phyloP scores from a whole-genome alignment of 2,113 vertebrate species.

The Stegostoma tigrinum region DNA sequence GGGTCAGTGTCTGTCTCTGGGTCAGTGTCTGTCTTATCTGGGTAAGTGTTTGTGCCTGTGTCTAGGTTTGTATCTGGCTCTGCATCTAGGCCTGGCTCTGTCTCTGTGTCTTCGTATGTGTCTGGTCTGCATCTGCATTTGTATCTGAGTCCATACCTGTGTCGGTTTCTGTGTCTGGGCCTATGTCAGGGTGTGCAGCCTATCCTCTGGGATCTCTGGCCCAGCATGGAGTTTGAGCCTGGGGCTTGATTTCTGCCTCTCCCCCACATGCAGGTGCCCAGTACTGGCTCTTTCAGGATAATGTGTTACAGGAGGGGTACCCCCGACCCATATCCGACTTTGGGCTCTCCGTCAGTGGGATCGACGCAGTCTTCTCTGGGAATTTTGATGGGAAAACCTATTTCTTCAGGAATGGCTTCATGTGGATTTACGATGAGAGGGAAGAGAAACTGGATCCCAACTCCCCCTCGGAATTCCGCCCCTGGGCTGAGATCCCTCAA shows the following conservation, averaged over 20 bases:
- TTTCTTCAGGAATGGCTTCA: slow-evolving; percentile 40
- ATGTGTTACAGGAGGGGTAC: slow-evolving; percentile 39
- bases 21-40: not conserved
- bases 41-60: too few species aligned
- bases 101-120: not conserved
- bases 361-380: slow-evolving; percentile 39
- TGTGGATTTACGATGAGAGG: slow-evolving; percentile 41
- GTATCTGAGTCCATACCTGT: too few species aligned
- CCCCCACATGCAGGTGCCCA: slow-evolving; percentile 34
- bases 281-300: slow-evolving; percentile 44
- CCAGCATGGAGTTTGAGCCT: too few species aligned
- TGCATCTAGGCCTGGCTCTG: not conserved
- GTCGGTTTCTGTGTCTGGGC: too few species aligned
- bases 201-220: too few species aligned
- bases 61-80: too few species aligned
- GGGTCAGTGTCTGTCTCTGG: not conserved
- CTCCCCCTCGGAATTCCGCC: not conserved
- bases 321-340: slow-evolving; percentile 41
- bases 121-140: too few species aligned
- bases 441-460: slow-evolving; percentile 28
- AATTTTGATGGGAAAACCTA: slow-evolving; percentile 38
- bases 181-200: too few species aligned
- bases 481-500: slow-evolving; percentile 30
- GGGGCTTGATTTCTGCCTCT: not conserved
- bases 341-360: slow-evolving; percentile 38